Base-by-base conservation (phyloP, 2,113 vertebrate species). In the Pollachius pollachius region DNA sequence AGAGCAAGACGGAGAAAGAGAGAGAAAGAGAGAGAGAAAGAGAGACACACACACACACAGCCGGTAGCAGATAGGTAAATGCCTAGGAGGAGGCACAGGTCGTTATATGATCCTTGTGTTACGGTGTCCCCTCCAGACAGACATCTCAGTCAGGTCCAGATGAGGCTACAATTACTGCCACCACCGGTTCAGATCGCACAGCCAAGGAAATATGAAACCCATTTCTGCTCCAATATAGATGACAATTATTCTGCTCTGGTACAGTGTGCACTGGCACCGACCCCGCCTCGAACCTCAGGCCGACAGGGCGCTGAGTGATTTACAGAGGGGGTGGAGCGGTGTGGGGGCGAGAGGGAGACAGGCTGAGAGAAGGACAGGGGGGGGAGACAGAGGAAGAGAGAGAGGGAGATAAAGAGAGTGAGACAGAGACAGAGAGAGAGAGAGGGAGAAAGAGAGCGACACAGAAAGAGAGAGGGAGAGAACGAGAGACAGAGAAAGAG, bases 81-180 rank as follows among this genome's bases (percentile, higher is more conserved):
- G 30, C 25, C 15, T 41, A 12, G 27, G 37, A 15, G 37, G 17
- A 41, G 27, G 11, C 34, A n/a, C 15, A 59, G 69, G 62, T 52
- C 30, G 69, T 62, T 52, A 77, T 19, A 64, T 30, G 63, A 82
- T 68, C 75, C 79, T 34, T 65, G 61, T 65, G 66, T 76, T 74
- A 80, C 9, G 4, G 6, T 65, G 69, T 70, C 68, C 52, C 5
- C 52, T 52, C 62, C 41, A 27, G 63, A 74, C 74, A 79, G 63
- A 25, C 68, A 67, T 52, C 75, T 75, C 71, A 70, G 23, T 78
- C 77, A 48, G 67, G 7, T 74, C 68, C 62, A 78, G 75, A 81
- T 67, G 80, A 85, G 81, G 58, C 81, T 74, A 72, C 80, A 81
- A 77, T 83, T 83, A 80, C 83, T 79, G 75, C 70, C 67, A 62